Evolutionary conservation across 2,113 vertebrate genomes (phyloP).

Genomic region (Neolamprologus fasciatus): DNA sequence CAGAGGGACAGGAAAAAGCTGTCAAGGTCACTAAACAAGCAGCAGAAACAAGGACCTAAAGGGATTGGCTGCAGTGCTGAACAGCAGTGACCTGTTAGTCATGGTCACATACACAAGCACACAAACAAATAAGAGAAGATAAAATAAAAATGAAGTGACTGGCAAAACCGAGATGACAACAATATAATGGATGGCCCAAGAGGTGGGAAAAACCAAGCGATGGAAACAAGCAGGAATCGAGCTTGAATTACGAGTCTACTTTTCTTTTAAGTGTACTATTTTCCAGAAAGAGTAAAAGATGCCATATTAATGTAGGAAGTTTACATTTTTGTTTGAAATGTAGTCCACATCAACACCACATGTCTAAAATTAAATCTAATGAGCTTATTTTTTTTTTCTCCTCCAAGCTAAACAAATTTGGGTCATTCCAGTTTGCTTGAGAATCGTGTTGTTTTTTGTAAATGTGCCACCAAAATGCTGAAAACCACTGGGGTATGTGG

Average conservation of each 20-base stretch:
- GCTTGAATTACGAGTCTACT: background rate
- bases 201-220: background rate
- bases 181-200: background rate
- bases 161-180: slow-evolving; percentile 19
- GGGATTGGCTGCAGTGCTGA: slow-evolving; percentile 58
- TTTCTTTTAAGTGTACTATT: background rate
- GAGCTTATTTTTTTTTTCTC: slow-evolving; percentile 29
- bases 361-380: slow-evolving; percentile 41
- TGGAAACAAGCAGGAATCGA: background rate
- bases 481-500: background rate
- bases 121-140: slow-evolving; percentile 10
- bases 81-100: slow-evolving; percentile 65
- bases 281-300: background rate
- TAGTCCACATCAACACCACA: slow-evolving; percentile 12
- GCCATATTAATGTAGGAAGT: background rate
- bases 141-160: slow-evolving; percentile 13
- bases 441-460: slow-evolving; percentile 11
- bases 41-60: slow-evolving; percentile 55
- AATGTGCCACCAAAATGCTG: slow-evolving; percentile 9
- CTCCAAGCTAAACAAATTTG: slow-evolving; percentile 42
- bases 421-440: slow-evolving; percentile 22
- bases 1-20: slow-evolving; percentile 54
- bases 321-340: background rate
- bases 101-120: slow-evolving; percentile 53
- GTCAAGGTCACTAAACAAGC: slow-evolving; percentile 68